phyloP scores from a whole-genome alignment of 2,888 invertebrate species.

The Adineta ricciae region DNA sequence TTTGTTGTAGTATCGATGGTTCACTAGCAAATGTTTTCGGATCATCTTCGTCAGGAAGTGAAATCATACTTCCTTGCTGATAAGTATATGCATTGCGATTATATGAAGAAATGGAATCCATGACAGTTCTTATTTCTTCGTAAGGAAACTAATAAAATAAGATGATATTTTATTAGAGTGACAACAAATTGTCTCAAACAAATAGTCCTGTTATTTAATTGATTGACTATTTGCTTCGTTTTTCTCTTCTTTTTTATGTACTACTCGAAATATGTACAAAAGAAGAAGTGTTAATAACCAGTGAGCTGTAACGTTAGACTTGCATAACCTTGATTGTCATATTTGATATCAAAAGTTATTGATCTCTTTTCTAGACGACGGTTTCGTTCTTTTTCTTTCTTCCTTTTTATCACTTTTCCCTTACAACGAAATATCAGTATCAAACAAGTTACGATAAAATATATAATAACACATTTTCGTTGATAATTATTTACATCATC shows the following conservation, averaged over 20 bases:
- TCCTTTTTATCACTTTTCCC: neutral
- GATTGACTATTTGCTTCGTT: neutral
- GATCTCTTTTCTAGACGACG: neutral
- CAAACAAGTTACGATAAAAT: neutral
- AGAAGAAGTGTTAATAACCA: neutral
- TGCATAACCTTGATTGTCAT: neutral
- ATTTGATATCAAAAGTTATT: neutral
- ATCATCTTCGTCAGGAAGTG: neutral
- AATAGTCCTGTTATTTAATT: neutral
- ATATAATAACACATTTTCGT: neutral
- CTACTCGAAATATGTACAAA: neutral
- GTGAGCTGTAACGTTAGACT: neutral
- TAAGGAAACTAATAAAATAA: neutral
- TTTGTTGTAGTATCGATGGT: neutral
- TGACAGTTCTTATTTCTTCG: neutral
- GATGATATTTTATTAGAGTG: neutral
- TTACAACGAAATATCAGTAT: neutral
- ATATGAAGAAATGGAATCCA: neutral
- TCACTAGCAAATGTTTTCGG: neutral
- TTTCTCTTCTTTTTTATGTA: neutral
- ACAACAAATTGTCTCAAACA: neutral
- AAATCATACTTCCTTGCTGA: neutral
- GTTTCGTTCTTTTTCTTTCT: too few relatives aligned
- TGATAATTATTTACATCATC: neutral
- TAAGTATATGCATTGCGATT: neutral